Conservation (phyloP, 92 coral and sea anemone species). For the Siderastrea siderea region DNA sequence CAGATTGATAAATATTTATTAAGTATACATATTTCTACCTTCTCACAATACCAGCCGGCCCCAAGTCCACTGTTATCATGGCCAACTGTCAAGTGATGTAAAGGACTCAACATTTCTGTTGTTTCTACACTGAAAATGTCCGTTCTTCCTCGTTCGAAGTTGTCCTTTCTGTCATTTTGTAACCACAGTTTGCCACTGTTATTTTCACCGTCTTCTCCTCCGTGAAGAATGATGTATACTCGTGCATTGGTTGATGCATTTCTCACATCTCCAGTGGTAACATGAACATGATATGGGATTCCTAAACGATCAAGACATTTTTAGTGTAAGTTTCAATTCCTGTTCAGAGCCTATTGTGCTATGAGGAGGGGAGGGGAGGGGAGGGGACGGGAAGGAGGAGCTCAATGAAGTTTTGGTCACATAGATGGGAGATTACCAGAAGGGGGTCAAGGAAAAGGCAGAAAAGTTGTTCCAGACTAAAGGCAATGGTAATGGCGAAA, state of each 20-base stretch:
- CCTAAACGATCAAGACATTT: constrained; percentile 51
- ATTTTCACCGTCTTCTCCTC: constrained; percentile 92
- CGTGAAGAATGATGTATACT: constrained; percentile 89
- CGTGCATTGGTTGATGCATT: constrained; percentile 90
- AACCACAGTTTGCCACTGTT: constrained; percentile 97
- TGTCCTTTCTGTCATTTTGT: constrained; percentile 83
- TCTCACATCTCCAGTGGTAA: constrained; percentile 94
- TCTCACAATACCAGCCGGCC: constrained; percentile 94
- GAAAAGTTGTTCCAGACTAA: too few relatives aligned
- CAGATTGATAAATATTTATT: too few relatives aligned
- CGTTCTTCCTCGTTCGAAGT: constrained; percentile 90
- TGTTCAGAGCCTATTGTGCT: too few relatives aligned
- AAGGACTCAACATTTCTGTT: constrained; percentile 88
- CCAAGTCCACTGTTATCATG: constrained; percentile 98
- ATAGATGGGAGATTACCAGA: too few relatives aligned
- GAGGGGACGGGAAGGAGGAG: too few relatives aligned
- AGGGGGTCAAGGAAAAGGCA: too few relatives aligned
- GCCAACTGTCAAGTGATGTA: constrained; percentile 96
- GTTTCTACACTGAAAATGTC: constrained; percentile 92
- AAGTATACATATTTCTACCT: constrained; percentile 48
- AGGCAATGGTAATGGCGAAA: too few relatives aligned
- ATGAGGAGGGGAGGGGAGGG: background rate
- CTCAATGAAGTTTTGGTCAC: too few relatives aligned
- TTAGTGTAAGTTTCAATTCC: background rate
- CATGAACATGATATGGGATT: constrained; percentile 87